Base-by-base conservation (phyloP, 2,888 invertebrate species). In the Plebejus argus region DNA sequence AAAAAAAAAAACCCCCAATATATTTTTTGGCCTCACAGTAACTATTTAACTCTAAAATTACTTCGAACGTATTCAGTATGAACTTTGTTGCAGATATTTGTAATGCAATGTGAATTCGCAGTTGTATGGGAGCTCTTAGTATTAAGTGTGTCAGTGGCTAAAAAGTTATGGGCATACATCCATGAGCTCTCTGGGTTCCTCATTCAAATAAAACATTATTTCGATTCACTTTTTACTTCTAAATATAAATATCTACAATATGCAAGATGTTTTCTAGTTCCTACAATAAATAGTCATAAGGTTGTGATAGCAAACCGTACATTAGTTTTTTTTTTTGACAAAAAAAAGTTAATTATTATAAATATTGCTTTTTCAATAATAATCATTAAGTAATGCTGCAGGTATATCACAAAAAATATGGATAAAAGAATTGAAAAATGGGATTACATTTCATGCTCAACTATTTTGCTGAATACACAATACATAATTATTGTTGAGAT, bases 221-320 rank as follows among this genome's bases (percentile, higher is more conserved):
- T 53, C 12, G 15, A 49, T 72, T 49, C n/a, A n/a, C 49, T 28
- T 71, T 71, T 39, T 28, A 66, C 28, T 66, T 39, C 39, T 8
- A 39, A 39, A 71, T 71, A 71, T 35, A 15, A 23, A 23, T 53
- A 74, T 74, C 74, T 74, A 74, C 74, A 74, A 20, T 71, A 71
- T 2, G 23, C 18, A 53, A 53, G 53, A 53, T 53, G 18, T 53
- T 53, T 53, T 53, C 23, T 74, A 53, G 28, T 74, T 72, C 1
- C 23, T 49, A 49, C 49, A 53, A 74, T 53, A 74, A 74, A 74
- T 74, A 74, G 45, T 74, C 23, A 53, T 49, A 53, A 49, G 23
- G 23, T 53, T 74, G 74, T 39, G 45, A 45, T 74, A 74, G 74
- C 49, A 74, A 74, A 74, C 6, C 6, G 15, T 49, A 53, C 7